Evolutionary conservation across 2,888 invertebrate species (phyloP).

Genomic region (Esperia sulphurella): DNA sequence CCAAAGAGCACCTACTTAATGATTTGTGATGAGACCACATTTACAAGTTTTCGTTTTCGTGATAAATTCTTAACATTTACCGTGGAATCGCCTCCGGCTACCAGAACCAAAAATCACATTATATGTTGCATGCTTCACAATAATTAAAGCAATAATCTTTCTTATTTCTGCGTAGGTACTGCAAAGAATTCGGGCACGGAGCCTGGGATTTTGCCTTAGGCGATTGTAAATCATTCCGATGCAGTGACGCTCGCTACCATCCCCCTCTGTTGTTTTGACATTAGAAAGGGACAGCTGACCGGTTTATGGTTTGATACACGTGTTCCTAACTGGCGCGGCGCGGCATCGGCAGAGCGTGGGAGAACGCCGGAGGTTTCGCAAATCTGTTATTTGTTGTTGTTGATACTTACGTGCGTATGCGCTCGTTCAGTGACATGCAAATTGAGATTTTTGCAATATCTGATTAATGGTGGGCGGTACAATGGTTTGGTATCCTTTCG

Average conservation of each 20-base stretch:
- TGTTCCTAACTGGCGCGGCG: constrained; percentile 33
- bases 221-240: constrained; percentile 28
- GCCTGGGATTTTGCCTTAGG: constrained; percentile 56
- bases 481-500: constrained; percentile 37
- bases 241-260: constrained; percentile 8
- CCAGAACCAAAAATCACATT: constrained; percentile 8
- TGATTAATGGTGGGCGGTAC: constrained; percentile 38
- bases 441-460: constrained; percentile 49
- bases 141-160: constrained; percentile 22
- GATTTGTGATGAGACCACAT: no score
- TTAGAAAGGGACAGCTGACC: constrained; percentile 34
- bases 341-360: constrained; percentile 48
- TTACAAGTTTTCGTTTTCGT: constrained; percentile 12
- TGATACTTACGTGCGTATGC: constrained; percentile 5
- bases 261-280: constrained; percentile 28
- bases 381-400: constrained; percentile 26
- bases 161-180: constrained; percentile 28
- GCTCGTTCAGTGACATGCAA: constrained; percentile 37
- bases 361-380: constrained; percentile 50
- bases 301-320: constrained; percentile 23
- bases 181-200: constrained; percentile 29
- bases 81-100: constrained; percentile 10
- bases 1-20: no score
- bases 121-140: constrained; percentile 31
- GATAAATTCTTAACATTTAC: constrained; percentile 20